These are phyloP conservation scores for Apodemus agrarius DNA, from an alignment of 2,797 vertebrate genomes.

Conservation along the genomic window DNA sequence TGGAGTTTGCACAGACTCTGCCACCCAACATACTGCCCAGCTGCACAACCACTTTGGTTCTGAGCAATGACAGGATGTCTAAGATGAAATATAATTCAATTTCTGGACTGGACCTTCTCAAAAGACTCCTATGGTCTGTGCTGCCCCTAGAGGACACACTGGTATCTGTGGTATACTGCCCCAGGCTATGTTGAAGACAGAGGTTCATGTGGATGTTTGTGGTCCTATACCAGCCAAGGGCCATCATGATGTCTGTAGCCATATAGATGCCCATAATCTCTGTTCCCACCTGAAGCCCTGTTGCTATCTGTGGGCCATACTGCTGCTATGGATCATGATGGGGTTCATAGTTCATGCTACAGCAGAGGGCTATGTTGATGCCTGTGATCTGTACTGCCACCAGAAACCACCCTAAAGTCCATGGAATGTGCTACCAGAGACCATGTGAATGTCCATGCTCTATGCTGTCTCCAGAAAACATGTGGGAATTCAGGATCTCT, in stretches of 20 bases:
- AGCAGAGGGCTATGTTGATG: not conserved
- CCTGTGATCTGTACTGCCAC: not conserved
- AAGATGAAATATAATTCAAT: not conserved
- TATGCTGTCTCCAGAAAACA: not conserved
- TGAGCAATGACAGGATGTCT: not conserved
- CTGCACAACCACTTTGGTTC: not conserved
- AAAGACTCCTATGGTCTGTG: not conserved
- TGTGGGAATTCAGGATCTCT: not conserved
- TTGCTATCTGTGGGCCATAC: not conserved
- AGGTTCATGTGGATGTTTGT: not conserved
- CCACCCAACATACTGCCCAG: not conserved
- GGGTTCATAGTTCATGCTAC: not conserved
- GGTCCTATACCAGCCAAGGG: not conserved
- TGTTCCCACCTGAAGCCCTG: not conserved
- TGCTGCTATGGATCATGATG: not conserved
- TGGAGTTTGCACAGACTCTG: not conserved
- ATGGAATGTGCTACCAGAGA: not conserved
- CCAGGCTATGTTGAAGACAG: not conserved
- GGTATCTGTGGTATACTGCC: not conserved
- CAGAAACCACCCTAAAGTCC: not conserved
- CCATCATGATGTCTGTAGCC: not conserved
- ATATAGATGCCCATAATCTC: not conserved
- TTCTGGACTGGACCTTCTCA: not conserved
- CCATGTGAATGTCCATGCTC: not conserved
- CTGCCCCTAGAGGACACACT: not conserved